A percentile compares a stretch with the other conserved stretches of the same genome.
Evolutionary conservation across 2,797 vertebrate species (phyloP).

Genomic region (Harpagifer antarcticus): DNA sequence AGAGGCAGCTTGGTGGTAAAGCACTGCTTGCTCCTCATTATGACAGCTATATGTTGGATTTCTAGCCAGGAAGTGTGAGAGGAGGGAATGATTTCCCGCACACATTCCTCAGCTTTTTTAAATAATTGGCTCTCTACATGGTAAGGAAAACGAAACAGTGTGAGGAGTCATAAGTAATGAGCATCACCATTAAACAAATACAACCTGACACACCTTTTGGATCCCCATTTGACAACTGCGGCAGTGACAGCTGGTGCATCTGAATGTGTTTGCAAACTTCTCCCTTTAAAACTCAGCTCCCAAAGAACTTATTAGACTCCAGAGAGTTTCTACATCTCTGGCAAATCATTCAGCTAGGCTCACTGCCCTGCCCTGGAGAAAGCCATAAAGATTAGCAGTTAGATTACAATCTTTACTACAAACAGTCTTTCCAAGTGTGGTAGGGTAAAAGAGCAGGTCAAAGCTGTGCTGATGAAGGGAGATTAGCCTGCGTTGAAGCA

Average conservation of each 20-base stretch:
- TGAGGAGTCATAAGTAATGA: conserved; percentile 76
- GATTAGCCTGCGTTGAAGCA: conserved; percentile 73
- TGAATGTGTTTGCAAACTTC: conserved; percentile 59
- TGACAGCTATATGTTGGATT: conserved; percentile 79
- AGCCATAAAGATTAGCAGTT: conserved; percentile 80
- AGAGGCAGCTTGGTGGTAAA: conserved; percentile 71
- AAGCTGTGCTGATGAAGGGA: conserved; percentile 73
- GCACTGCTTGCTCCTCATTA: conserved; percentile 78
- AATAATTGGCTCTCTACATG: conserved; percentile 74
- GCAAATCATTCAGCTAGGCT: conserved; percentile 71
- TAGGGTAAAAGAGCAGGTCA: conserved; percentile 60
- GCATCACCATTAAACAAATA: conserved; percentile 82
- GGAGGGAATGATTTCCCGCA: conserved; percentile 35
- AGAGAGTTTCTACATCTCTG: conserved; percentile 61
- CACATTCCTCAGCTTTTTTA: conserved; percentile 41
- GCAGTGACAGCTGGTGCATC: conserved; percentile 70
- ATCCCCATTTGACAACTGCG: conserved; percentile 61
- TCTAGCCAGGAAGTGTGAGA: conserved; percentile 44
- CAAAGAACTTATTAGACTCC: conserved; percentile 62
- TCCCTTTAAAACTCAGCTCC: conserved; percentile 60
- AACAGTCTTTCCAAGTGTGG: conserved; percentile 70
- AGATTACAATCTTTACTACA: conserved; percentile 82
- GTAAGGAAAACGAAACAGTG: conserved; percentile 52
- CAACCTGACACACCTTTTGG: conserved; percentile 77
- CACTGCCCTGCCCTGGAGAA: conserved; percentile 65